phyloP scores from a whole-genome alignment of 2,113 vertebrate species.

The Scomber japonicus region DNA sequence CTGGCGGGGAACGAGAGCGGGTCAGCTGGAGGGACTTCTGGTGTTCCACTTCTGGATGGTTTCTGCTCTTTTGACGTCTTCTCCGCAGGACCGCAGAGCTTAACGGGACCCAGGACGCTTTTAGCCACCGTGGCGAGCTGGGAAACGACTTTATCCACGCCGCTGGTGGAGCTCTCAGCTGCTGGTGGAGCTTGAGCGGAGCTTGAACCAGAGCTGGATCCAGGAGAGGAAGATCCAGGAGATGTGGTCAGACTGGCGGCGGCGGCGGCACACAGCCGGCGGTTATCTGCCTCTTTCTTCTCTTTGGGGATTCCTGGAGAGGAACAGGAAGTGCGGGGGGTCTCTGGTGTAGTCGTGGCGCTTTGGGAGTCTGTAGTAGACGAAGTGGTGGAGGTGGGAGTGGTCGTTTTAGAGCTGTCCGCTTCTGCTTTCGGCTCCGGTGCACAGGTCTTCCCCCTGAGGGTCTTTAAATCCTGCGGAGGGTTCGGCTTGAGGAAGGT shows the following conservation, averaged over 20 bases:
- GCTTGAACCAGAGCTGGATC: constrained; percentile 19
- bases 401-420: constrained; percentile 10
- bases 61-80: constrained; percentile 76
- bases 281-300: constrained; percentile 80
- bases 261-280: constrained; percentile 48
- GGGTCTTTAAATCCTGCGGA: constrained; percentile 51
- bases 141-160: constrained; percentile 78
- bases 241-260: background rate
- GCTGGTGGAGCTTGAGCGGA: constrained; percentile 41
- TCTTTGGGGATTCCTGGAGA: constrained; percentile 80
- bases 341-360: constrained; percentile 19
- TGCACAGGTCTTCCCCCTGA: constrained; percentile 1
- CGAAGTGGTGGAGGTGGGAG: constrained; percentile 14
- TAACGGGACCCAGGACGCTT: constrained; percentile 85
- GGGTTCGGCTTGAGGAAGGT: constrained; percentile 72
- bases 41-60: constrained; percentile 30
- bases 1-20: constrained; percentile 26
- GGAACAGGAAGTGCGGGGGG: constrained; percentile 60
- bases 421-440: constrained; percentile 25
- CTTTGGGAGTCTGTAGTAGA: constrained; percentile 6
- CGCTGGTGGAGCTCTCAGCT: constrained; percentile 46
- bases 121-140: constrained; percentile 83
- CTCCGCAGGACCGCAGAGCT: constrained; percentile 76
- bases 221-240: background rate
- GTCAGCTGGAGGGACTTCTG: constrained; percentile 38